Base-by-base conservation (phyloP, 2,888 invertebrate genomes). In the Ochropleura leucogaster region DNA sequence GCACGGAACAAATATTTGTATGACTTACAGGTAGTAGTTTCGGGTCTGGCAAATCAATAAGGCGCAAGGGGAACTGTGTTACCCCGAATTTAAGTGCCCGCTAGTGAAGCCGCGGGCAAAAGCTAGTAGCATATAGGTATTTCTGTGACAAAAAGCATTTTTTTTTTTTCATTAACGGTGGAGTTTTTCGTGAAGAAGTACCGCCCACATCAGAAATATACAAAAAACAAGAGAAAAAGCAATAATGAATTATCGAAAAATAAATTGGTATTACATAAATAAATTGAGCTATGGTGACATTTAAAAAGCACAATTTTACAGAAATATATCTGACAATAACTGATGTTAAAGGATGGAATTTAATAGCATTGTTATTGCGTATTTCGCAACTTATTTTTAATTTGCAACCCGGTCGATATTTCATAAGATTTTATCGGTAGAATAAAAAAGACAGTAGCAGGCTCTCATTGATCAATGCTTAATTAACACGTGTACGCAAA, bases 391-490 rank as follows among this genome's bases (percentile, higher is more conserved):
- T 20, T 57, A 70, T 57, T 72, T 72, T 67, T 68, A 42, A 60
- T 68, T 74, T 72, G 8, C 51, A 18, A 40, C 53, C 67, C 51
- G 74, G 85, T 88, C 84, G 73, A 89, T 89, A 85, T 83, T 79
- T 80, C 70, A 84, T 75, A 86, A 75, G 89, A 89, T 90, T 88
- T 87, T 88, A 90, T 91, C 89, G 79, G 77, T 80, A 87, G 90
- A 91, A 88, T 67, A 75, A 89, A 92, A 91, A 89, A 90, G 89
- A 86, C 93, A 88, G 94, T 93, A 93, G 94, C 93, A 77, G 64
- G 85, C 76, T 79, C 80, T 88, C 93, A 95, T 95, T 93, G 92
- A 96, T 96, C 96, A 95, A 90, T 86, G 81, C 78, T 88, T 95
- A 95, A 95, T 95, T 94, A 95, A 93, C 91, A 84, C 87, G 87